A percentile compares a stretch with the other conserved stretches of the same genome.
phyloP scores from a whole-genome alignment of 2,888 invertebrate genomes.

The Podabrus alpinus region DNA sequence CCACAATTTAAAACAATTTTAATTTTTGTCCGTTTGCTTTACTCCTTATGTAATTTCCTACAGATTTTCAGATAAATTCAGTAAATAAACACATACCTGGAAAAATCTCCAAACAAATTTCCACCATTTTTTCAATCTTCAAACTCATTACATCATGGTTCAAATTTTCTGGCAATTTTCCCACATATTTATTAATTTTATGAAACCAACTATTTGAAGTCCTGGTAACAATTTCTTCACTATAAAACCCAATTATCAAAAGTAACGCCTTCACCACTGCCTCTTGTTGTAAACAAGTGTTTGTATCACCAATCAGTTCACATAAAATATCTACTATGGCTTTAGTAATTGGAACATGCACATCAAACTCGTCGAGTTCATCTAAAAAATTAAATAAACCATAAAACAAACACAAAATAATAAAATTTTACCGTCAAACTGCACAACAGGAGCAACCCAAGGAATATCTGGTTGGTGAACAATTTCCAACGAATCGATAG shows the following conservation, averaged over 20 bases:
- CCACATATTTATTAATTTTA: slow-evolving; percentile 41
- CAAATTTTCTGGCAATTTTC: slow-evolving; percentile 36
- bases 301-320: slow-evolving; percentile 56
- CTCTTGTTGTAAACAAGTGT: slow-evolving; percentile 57
- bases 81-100: slow-evolving; percentile 43
- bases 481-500: slow-evolving; percentile 40
- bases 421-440: slow-evolving; percentile 35
- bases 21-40: too few relatives aligned
- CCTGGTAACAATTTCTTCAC: slow-evolving; percentile 46
- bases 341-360: slow-evolving; percentile 56
- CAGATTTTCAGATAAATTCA: background rate
- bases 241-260: slow-evolving; percentile 53
- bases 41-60: background rate
- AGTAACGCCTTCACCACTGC: slow-evolving; percentile 57
- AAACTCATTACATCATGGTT: slow-evolving; percentile 41
- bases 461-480: slow-evolving; percentile 15
- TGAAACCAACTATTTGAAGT: slow-evolving; percentile 30
- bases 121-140: slow-evolving; percentile 46
- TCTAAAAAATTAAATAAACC: slow-evolving; percentile 47
- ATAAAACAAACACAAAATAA: background rate
- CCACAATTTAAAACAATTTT: too few relatives aligned
- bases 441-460: slow-evolving; percentile 7
- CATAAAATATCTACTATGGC: slow-evolving; percentile 56
- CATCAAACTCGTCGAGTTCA: slow-evolving; percentile 59
- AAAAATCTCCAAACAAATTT: slow-evolving; percentile 40